A percentile compares a stretch with the other conserved stretches of the same genome.
phyloP scores from a whole-genome alignment of 2,797 vertebrate species.

The Cryptoblepharus egeriae region DNA sequence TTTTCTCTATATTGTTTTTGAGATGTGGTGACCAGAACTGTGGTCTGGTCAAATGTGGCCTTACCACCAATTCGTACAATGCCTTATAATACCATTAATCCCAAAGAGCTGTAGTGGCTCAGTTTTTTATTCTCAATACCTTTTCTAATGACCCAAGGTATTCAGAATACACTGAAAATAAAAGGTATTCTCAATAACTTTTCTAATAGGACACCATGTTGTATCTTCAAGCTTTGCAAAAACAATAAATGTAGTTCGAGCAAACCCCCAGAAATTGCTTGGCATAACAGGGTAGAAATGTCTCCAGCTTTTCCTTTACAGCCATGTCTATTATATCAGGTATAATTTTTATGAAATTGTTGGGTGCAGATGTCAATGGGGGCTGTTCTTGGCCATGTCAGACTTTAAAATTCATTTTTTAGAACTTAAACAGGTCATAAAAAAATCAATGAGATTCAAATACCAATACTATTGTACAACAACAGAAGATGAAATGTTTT shows the following conservation, averaged over 20 bases:
- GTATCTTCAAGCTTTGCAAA: conserved; percentile 34
- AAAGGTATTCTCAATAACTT: no score
- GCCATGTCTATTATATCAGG: conserved; percentile 39
- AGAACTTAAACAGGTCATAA: conserved; percentile 32
- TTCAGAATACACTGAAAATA: no score
- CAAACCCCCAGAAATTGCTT: conserved; percentile 52
- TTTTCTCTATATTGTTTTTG: no score
- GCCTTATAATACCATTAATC: no score
- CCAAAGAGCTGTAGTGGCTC: no score
- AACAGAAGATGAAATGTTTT: neutral
- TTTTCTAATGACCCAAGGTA: no score
- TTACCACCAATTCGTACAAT: no score
- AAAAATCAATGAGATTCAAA: neutral
- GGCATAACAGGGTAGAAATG: conserved; percentile 46
- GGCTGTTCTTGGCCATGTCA: conserved; percentile 43
- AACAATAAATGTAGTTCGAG: conserved; percentile 38
- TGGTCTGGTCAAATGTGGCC: no score
- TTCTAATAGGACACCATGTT: no score
- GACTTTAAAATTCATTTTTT: conserved; percentile 8
- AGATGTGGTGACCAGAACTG: no score
- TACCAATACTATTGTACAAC: neutral
- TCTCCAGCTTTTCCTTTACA: conserved; percentile 3
- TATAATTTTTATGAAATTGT: conserved; percentile 29
- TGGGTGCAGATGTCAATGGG: conserved; percentile 51
- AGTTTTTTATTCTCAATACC: no score